Percentiles rank a stretch among this genome's conserved stretches.
These are phyloP conservation scores for Planococcus citri DNA, from an alignment of 1,140 invertebrate species.

Conservation along the genomic window DNA sequence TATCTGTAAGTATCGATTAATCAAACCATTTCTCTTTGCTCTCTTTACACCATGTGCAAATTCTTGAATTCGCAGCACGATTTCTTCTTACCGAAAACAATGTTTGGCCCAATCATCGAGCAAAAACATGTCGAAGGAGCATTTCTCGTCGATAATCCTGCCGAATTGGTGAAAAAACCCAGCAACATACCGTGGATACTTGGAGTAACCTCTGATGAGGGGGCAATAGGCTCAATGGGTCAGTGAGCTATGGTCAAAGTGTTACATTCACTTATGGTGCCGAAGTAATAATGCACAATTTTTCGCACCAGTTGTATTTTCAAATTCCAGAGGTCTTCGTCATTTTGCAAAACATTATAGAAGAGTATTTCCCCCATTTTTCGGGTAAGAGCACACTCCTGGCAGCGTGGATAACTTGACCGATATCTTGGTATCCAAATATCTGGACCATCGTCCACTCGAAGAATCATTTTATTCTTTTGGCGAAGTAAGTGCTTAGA, in stretches of 20 bases:
- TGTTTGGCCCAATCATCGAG: slow-evolving; percentile 1
- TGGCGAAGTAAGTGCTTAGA: neutral
- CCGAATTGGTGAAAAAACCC: neutral
- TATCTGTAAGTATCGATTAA: no score
- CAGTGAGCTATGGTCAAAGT: no score
- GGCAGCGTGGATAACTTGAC: neutral
- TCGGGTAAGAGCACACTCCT: neutral
- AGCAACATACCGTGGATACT: neutral
- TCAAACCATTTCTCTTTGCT: no score
- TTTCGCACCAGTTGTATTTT: neutral
- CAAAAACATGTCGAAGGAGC: neutral
- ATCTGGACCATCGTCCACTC: neutral
- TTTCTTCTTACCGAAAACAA: neutral
- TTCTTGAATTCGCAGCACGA: no score
- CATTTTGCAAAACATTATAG: neutral
- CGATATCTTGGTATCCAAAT: neutral
- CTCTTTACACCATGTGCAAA: no score
- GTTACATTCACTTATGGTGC: no score
- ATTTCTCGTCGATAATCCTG: neutral
- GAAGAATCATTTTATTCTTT: neutral
- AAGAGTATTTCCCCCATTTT: neutral
- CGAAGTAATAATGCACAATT: neutral
- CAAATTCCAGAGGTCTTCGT: neutral
- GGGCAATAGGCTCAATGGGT: neutral
- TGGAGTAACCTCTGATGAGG: neutral